A percentile compares a stretch with the other conserved stretches of the same genome.
These are phyloP conservation scores for Ganaspis brasiliensis DNA, from an alignment of 2,888 invertebrate genomes.

Conservation along the genomic window DNA sequence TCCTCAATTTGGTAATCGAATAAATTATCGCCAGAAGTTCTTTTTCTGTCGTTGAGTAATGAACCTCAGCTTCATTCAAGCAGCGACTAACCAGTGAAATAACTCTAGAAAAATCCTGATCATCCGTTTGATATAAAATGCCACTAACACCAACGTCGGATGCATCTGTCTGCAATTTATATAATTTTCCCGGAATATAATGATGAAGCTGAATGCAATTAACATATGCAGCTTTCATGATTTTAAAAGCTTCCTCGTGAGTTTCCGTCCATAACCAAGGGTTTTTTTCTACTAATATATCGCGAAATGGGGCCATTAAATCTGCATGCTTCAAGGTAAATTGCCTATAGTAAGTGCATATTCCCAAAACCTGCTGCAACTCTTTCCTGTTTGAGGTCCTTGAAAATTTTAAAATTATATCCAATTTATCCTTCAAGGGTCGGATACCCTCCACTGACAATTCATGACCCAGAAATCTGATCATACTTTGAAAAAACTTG, in stretches of 20 bases:
- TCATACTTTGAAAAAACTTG: conserved; percentile 51
- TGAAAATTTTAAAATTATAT: conserved; percentile 65
- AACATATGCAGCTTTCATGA: not conserved
- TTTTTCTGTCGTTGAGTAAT: not conserved
- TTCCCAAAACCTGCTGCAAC: conserved; percentile 62
- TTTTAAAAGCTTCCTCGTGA: not conserved
- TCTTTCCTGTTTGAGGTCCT: conserved; percentile 64
- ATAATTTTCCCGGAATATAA: not conserved
- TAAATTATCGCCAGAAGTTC: not conserved
- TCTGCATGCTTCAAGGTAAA: conserved; percentile 34
- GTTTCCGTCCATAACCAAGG: conserved; percentile 16
- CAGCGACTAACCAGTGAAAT: not conserved
- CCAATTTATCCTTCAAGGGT: conserved; percentile 53
- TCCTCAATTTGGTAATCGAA: not conserved
- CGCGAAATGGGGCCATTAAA: conserved; percentile 42
- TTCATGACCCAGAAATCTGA: conserved; percentile 59
- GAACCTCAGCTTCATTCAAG: not conserved
- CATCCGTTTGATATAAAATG: not conserved
- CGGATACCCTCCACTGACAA: conserved; percentile 45
- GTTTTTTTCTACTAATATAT: conserved; percentile 3
- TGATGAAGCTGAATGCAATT: not conserved
- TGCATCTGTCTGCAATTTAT: not conserved
- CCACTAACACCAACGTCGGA: not conserved
- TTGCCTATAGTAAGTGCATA: conserved; percentile 57
- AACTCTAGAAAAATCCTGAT: not conserved